phyloP scores from a whole-genome alignment of 2,888 invertebrate genomes.

The Mimachlamys varia region DNA sequence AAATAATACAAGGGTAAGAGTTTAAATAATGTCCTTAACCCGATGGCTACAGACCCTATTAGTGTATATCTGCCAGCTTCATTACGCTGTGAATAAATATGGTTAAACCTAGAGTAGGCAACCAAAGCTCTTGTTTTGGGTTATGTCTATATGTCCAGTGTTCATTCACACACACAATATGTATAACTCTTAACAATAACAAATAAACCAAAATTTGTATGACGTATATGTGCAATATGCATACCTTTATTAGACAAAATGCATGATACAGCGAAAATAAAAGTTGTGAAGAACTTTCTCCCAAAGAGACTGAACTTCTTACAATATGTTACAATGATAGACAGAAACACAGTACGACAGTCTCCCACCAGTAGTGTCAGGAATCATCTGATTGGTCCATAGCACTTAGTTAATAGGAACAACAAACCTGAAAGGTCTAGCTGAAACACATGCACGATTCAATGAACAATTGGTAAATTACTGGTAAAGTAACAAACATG shows the following conservation, averaged over 20 bases:
- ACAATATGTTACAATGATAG: constrained; percentile 33
- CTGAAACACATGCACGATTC: neutral
- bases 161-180: too few species aligned
- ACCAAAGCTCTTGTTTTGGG: too few species aligned
- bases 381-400: neutral
- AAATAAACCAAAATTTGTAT: neutral
- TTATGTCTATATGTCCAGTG: too few species aligned
- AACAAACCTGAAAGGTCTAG: neutral
- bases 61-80: too few species aligned
- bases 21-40: too few species aligned
- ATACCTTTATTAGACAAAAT: constrained; percentile 33
- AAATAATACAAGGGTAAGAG: too few species aligned
- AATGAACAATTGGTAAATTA: neutral
- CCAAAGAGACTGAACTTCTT: constrained; percentile 20
- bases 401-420: neutral
- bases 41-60: too few species aligned
- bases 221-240: constrained; percentile 33
- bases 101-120: too few species aligned
- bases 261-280: neutral
- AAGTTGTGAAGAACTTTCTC: neutral
- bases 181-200: neutral
- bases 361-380: neutral
- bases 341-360: neutral
- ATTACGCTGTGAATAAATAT: too few species aligned
- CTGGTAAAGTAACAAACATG: neutral